phyloP scores from a whole-genome alignment of 2,113 vertebrate species.

The Heliornis fulica region DNA sequence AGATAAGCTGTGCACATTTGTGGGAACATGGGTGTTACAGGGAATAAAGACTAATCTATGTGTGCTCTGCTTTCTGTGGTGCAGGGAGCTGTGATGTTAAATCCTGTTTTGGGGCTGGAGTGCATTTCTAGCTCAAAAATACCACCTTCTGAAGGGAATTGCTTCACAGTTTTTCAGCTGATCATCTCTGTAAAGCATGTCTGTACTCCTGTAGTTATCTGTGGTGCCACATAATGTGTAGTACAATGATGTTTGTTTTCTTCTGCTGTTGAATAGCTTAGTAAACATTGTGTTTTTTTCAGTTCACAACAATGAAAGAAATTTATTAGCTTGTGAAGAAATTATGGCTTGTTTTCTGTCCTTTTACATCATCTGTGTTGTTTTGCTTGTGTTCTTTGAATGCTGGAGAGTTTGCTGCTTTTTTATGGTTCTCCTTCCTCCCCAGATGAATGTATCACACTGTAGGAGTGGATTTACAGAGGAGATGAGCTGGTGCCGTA shows the following conservation, averaged over 20 bases:
- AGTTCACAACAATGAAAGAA: background rate
- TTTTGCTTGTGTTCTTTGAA: background rate
- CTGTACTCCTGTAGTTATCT: background rate
- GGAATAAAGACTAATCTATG: rapidly evolving
- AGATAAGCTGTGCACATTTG: rapidly evolving
- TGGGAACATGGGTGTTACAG: background rate
- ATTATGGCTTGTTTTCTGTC: background rate
- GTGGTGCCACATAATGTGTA: background rate
- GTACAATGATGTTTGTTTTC: background rate
- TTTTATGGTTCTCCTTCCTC: background rate
- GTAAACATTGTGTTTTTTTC: background rate
- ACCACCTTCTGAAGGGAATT: background rate
- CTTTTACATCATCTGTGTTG: background rate
- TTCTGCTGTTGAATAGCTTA: background rate
- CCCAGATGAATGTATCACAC: background rate
- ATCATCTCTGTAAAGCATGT: background rate
- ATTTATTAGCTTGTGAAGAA: background rate
- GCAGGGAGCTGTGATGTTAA: background rate
- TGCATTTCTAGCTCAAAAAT: background rate
- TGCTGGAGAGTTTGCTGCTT: background rate
- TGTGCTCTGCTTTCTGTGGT: background rate
- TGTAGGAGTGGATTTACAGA: background rate
- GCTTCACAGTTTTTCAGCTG: background rate
- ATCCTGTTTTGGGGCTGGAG: background rate
- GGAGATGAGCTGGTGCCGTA: background rate